These are phyloP conservation scores for Aculops lycopersici DNA, from an alignment of 1,140 invertebrate genomes.

Conservation along the genomic window DNA sequence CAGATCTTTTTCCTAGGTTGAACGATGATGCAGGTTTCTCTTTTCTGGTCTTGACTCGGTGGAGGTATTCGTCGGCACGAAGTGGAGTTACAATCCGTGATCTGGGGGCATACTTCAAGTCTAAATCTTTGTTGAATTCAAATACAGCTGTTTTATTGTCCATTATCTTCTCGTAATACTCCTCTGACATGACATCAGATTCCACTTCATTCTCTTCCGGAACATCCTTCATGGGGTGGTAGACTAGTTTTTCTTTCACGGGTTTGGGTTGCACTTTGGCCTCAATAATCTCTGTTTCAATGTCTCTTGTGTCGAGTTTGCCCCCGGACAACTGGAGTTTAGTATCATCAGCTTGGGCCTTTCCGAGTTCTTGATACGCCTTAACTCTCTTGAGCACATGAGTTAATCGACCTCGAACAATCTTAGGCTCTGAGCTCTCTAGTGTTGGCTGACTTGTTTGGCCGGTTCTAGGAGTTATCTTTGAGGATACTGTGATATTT, in stretches of 20 bases:
- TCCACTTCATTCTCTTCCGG: background rate
- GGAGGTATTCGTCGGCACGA: background rate
- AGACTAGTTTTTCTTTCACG: background rate
- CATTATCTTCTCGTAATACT: background rate
- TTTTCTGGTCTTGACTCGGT: slow-evolving; percentile 1
- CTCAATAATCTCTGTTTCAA: slow-evolving; percentile 1
- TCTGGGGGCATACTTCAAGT: background rate
- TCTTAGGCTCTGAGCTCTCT: background rate
- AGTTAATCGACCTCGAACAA: background rate
- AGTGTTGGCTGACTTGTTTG: background rate
- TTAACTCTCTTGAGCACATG: background rate
- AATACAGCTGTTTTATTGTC: background rate
- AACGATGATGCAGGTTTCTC: slow-evolving; percentile 2
- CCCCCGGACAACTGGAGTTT: background rate
- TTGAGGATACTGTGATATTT: slow-evolving; percentile 2
- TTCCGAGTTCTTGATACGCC: background rate
- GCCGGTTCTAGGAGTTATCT: background rate
- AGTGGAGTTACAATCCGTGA: background rate
- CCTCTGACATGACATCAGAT: background rate
- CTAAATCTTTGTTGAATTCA: slow-evolving; percentile 1
- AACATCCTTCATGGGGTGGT: background rate
- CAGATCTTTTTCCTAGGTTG: slow-evolving; percentile 6
- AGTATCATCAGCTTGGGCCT: background rate
- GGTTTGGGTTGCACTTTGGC: slow-evolving; percentile 1
- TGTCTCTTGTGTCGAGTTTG: background rate